These are phyloP conservation scores for Calameuta idolon DNA, from an alignment of 2,888 invertebrate species.

Conservation along the genomic window DNA sequence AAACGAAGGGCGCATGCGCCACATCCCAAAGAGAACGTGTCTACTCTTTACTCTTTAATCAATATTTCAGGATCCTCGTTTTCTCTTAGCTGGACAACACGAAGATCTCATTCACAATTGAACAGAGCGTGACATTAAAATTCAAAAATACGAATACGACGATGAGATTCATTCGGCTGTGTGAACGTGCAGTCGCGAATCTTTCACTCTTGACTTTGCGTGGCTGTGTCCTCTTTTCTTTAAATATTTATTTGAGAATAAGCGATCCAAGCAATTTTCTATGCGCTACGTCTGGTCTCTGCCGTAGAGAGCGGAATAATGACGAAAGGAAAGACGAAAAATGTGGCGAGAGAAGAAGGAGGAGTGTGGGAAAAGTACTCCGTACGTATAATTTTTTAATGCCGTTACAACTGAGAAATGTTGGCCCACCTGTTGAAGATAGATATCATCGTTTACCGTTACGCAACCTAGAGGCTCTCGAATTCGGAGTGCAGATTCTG, in stretches of 20 bases:
- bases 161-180: too few relatives aligned
- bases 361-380: background rate
- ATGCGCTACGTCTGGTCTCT: too few relatives aligned
- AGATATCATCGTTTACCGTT: slow-evolving; percentile 39
- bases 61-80: background rate
- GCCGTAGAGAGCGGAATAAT: too few relatives aligned
- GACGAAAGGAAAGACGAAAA: background rate
- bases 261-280: too few relatives aligned
- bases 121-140: too few relatives aligned
- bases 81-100: background rate
- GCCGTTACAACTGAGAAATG: slow-evolving; percentile 16
- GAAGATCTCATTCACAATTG: too few relatives aligned
- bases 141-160: too few relatives aligned
- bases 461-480: slow-evolving; percentile 24
- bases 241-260: too few relatives aligned
- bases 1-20: slow-evolving; percentile 45
- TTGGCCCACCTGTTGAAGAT: slow-evolving; percentile 20
- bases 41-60: background rate
- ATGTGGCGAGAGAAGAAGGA: background rate
- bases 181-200: too few relatives aligned
- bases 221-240: too few relatives aligned
- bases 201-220: too few relatives aligned
- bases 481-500: too few relatives aligned
- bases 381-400: slow-evolving; percentile 3
- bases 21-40: slow-evolving; percentile 49